These are phyloP conservation scores for Zygogramma bicolorata DNA, from an alignment of 2,888 invertebrate species.

Conservation along the genomic window DNA sequence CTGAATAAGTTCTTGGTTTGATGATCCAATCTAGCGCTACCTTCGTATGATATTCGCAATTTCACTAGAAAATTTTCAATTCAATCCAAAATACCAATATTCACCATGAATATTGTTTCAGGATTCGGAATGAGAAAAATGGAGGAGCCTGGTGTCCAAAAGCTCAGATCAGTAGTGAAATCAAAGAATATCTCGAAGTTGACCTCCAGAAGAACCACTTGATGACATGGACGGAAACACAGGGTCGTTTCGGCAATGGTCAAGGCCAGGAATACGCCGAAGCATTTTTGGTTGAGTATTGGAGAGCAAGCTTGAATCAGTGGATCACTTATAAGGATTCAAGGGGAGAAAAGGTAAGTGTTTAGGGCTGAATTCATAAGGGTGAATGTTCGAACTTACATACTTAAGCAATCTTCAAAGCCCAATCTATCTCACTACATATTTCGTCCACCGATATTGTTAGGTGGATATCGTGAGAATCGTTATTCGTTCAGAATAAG, in stretches of 20 bases:
- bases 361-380: too few species aligned
- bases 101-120: conserved; percentile 68
- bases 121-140: conserved; percentile 86
- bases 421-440: too few species aligned
- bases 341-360: conserved; percentile 79
- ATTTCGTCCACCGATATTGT: too few species aligned
- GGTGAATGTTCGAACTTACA: too few species aligned
- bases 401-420: too few species aligned
- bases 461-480: too few species aligned
- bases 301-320: conserved; percentile 75
- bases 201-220: conserved; percentile 81
- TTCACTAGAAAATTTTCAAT: too few species aligned
- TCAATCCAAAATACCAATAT: too few species aligned
- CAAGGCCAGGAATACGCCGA: conserved; percentile 91
- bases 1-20: too few species aligned
- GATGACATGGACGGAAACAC: conserved; percentile 88
- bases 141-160: conserved; percentile 96
- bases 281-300: conserved; percentile 85
- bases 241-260: conserved; percentile 92
- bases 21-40: too few species aligned
- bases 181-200: conserved; percentile 86
- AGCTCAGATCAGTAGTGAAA: conserved; percentile 79
- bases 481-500: too few species aligned
- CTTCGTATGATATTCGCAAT: too few species aligned
- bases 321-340: conserved; percentile 87